These are phyloP conservation scores for Clarias batrachus DNA, from an alignment of 2,113 vertebrate species.

Conservation along the genomic window DNA sequence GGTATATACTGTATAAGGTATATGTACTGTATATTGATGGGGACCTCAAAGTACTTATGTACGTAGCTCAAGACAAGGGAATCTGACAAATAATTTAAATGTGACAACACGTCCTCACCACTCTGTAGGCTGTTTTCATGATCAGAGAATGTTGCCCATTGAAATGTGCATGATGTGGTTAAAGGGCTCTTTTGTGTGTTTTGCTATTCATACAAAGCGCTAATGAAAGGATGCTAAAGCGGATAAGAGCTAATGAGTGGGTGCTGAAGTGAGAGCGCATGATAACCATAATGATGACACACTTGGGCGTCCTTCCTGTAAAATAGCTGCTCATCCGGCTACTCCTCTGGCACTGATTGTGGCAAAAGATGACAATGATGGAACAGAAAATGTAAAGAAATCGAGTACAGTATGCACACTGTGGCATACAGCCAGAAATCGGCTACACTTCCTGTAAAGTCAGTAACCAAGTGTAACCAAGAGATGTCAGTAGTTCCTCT, in stretches of 20 bases:
- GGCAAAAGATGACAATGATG: background rate
- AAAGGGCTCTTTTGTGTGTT: background rate
- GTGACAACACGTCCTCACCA: background rate
- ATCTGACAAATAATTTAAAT: background rate
- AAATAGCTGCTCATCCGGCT: background rate
- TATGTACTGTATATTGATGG: too few relatives aligned
- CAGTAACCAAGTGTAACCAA: conserved; percentile 20
- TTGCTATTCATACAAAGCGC: background rate
- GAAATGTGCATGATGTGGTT: background rate
- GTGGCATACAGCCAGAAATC: background rate
- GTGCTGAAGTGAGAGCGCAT: conserved; percentile 15
- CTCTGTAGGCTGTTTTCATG: conserved; percentile 11
- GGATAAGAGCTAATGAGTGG: conserved; percentile 17
- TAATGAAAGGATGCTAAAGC: conserved; percentile 21
- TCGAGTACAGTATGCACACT: background rate
- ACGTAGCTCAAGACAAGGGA: too few relatives aligned
- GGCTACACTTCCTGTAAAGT: background rate
- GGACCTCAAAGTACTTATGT: too few relatives aligned
- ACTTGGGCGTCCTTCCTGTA: background rate
- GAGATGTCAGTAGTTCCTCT: conserved; percentile 30
- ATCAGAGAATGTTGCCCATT: background rate
- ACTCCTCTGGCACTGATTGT: background rate
- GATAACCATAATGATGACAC: conserved; percentile 30
- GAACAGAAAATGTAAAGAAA: background rate
- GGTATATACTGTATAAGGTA: too few relatives aligned